phyloP scores from a whole-genome alignment of 1,140 invertebrate species.

The Sitodiplosis mosellana region DNA sequence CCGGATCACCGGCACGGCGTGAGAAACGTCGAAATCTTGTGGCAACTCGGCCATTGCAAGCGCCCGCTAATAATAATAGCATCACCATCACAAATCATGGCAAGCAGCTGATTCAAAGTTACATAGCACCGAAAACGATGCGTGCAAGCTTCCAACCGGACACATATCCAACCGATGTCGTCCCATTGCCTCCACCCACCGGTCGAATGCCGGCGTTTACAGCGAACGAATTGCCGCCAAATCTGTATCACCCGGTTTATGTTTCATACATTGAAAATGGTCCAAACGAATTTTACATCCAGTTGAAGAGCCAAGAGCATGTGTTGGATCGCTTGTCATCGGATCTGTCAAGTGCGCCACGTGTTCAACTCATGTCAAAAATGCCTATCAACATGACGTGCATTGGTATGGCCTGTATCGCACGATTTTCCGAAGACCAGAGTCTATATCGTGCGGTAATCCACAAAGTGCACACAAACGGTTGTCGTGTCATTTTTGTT shows the following conservation, averaged over 20 bases:
- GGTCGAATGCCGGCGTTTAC: neutral
- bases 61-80: too few relatives aligned
- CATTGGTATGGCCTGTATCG: slow-evolving; percentile 51
- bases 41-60: too few relatives aligned
- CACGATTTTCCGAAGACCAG: slow-evolving; percentile 39
- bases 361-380: slow-evolving; percentile 37
- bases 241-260: slow-evolving; percentile 34
- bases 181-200: too few relatives aligned
- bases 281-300: slow-evolving; percentile 50
- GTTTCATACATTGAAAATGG: slow-evolving; percentile 59
- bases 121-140: too few relatives aligned
- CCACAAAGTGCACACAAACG: slow-evolving; percentile 37
- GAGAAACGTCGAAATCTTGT: too few relatives aligned
- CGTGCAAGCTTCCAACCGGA: too few relatives aligned
- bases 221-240: neutral
- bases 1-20: too few relatives aligned
- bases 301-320: slow-evolving; percentile 35
- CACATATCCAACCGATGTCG: too few relatives aligned
- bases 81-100: too few relatives aligned
- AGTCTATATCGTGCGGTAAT: slow-evolving; percentile 52
- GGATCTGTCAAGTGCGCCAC: slow-evolving; percentile 36
- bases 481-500: slow-evolving; percentile 50
- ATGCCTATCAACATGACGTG: slow-evolving; percentile 24
- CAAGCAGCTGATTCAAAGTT: too few relatives aligned
- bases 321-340: slow-evolving; percentile 43